Conservation (phyloP, 1,140 invertebrate genomes). For the Vanessa atalanta region DNA sequence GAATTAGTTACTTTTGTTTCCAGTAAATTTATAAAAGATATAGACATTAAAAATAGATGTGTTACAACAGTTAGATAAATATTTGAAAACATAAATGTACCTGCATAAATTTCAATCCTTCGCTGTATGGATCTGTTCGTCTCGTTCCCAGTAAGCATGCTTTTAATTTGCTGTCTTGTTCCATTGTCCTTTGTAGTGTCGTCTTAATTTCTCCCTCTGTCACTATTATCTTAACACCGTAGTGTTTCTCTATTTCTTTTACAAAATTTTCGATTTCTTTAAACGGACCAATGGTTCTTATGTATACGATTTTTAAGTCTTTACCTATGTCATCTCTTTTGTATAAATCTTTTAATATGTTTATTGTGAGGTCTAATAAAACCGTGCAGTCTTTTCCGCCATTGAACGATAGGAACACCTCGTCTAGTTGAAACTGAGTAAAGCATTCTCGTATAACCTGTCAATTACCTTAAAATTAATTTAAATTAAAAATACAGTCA, state of each 20-base stretch:
- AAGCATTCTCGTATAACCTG: slow-evolving; percentile 80
- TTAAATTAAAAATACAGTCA: not conserved
- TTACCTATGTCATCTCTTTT: slow-evolving; percentile 56
- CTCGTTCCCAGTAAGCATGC: slow-evolving; percentile 94
- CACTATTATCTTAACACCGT: slow-evolving; percentile 87
- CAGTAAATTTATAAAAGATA: too few relatives aligned
- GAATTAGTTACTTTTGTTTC: too few relatives aligned
- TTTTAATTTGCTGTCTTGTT: slow-evolving; percentile 85
- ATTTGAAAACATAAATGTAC: slow-evolving; percentile 68
- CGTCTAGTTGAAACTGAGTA: slow-evolving; percentile 83
- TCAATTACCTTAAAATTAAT: slow-evolving; percentile 26
- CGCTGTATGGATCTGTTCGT: slow-evolving; percentile 90
- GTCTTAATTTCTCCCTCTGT: slow-evolving; percentile 87
- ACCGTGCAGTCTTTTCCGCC: slow-evolving; percentile 99
- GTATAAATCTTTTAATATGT: slow-evolving; percentile 83
- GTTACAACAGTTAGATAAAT: not conserved
- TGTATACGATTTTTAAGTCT: slow-evolving; percentile 86
- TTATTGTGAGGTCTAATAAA: slow-evolving; percentile 88
- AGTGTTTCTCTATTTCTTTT: slow-evolving; percentile 84
- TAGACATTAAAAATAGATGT: too few relatives aligned
- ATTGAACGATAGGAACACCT: slow-evolving; percentile 95
- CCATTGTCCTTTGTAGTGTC: slow-evolving; percentile 84
- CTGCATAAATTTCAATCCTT: slow-evolving; percentile 85
- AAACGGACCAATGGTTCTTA: slow-evolving; percentile 88
- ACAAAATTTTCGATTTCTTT: slow-evolving; percentile 94